These are phyloP conservation scores for Cotesia vestalis DNA, from an alignment of 1,140 invertebrate species.

Conservation along the genomic window DNA sequence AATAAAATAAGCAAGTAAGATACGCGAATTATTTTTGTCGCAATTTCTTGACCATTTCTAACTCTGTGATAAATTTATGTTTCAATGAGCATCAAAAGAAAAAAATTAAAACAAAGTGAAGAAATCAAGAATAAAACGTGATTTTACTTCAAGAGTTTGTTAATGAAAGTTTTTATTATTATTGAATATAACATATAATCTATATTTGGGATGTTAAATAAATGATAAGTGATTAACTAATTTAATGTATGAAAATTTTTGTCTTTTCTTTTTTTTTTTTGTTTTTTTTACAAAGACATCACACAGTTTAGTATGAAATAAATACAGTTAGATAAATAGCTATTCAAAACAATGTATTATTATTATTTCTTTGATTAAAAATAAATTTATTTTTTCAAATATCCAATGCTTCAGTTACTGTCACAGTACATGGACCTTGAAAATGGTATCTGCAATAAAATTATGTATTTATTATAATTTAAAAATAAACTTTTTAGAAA, in stretches of 20 bases:
- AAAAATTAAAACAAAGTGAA: neutral
- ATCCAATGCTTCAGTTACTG: slow-evolving; percentile 28
- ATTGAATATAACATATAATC: slow-evolving; percentile 29
- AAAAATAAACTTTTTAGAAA: slow-evolving; percentile 2
- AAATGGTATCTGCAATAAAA: slow-evolving; percentile 26
- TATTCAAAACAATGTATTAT: neutral
- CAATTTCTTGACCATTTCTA: slow-evolving; percentile 20
- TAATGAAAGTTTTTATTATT: slow-evolving; percentile 29
- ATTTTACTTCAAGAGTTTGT: slow-evolving; percentile 6
- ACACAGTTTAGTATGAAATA: slow-evolving; percentile 14
- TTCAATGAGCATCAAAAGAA: slow-evolving; percentile 4
- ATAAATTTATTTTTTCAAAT: slow-evolving; percentile 1
- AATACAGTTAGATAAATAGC: neutral
- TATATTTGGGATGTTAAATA: slow-evolving; percentile 19
- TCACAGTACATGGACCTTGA: slow-evolving; percentile 26
- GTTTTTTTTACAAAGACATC: neutral
- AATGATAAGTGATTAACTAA: slow-evolving; percentile 29
- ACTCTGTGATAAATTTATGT: slow-evolving; percentile 23
- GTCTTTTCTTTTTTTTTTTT: neutral
- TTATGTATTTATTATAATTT: neutral
- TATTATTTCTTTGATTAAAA: slow-evolving; percentile 2
- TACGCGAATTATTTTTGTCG: neutral
- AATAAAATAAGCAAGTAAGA: neutral
- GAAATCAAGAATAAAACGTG: too few relatives aligned
- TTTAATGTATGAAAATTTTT: neutral